Base-by-base conservation (phyloP, 92 coral and sea anemone genomes). In the Paramuricea clavata region DNA sequence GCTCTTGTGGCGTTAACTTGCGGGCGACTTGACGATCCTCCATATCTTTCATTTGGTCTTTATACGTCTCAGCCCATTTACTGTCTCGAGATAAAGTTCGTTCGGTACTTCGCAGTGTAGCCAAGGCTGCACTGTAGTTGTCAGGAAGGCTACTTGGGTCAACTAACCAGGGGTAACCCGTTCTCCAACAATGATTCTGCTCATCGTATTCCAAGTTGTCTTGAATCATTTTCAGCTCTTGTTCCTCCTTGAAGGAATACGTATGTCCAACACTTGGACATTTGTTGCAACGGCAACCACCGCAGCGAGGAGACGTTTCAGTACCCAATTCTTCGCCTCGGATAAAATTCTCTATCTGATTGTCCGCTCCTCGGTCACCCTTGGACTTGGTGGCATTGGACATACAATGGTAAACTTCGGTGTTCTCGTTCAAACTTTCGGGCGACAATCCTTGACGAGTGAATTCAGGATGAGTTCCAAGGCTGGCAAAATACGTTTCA, bases 201-300 rank as follows among this genome's bases (percentile, higher is more conserved):
- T 87, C 83, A 59, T 93, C 90, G 64, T 89, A 91, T 12, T 83
- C 81, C 44, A 91, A 82, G 70, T 91, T 93, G 50, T 76, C 93
- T 33, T 78, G 91, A 27, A 88, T 91, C 89, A 91, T 44, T 56
- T 69, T 83, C 59, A 93, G 42, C 62, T 93, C 93, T 76, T 93
- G 93, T 49, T 90, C 95, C 62, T 90, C 92, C 54, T 86, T 74
- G 82, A 93, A 93, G 5, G 93, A 87, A 22, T 87, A 90, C 13
- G 81, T 90, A 82, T 93, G 95, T 0, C 93, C 95, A 12, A 75
- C 88, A 27, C 81, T 36, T 39, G 93, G 95, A 27, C 95, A 92
- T 72, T 89, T 92, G 85, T 47, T 76, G 69, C 91, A 90, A 10
- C 89, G 85, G 43, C 89, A 93, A 16, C 93, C 82, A 41, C 92